Conservation (phyloP, 2,888 invertebrate species). For the Crematogaster levior region DNA sequence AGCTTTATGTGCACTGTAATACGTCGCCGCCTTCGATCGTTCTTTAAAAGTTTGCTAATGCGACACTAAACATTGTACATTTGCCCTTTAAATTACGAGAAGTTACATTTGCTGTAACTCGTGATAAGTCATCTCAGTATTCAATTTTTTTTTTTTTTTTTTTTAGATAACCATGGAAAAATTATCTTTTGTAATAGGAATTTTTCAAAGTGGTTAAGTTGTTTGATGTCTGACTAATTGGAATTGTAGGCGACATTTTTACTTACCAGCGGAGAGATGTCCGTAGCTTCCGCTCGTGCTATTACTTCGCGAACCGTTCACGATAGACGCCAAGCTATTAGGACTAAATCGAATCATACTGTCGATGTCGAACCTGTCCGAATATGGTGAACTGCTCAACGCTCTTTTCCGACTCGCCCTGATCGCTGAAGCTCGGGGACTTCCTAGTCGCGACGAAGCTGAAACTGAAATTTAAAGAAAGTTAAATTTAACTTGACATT, state of each 20-base stretch:
- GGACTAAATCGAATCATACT: conserved; percentile 98
- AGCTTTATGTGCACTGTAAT: conserved; percentile 69
- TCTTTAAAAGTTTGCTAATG: conserved; percentile 50
- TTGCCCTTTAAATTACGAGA: neutral
- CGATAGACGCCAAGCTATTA: conserved; percentile 93
- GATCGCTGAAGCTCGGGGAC: conserved; percentile 87
- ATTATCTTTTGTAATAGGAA: neutral
- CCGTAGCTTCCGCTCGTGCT: conserved; percentile 98
- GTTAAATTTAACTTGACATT: neutral
- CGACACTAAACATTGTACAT: neutral
- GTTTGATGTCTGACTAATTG: neutral
- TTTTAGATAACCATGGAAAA: no score
- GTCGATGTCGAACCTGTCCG: conserved; percentile 97
- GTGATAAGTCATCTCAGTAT: neutral
- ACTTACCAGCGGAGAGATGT: conserved; percentile 95
- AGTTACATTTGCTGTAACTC: neutral
- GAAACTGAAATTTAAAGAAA: conserved; percentile 72
- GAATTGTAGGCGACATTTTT: neutral
- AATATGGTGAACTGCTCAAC: conserved; percentile 97
- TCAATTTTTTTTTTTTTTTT: no score
- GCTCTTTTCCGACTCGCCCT: conserved; percentile 95
- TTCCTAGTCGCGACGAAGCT: conserved; percentile 88
- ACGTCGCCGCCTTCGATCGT: conserved; percentile 50
- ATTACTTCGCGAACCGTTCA: conserved; percentile 94
- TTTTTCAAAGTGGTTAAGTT: neutral